Conservation (phyloP, 2,113 vertebrate species). For the Solea senegalensis region DNA sequence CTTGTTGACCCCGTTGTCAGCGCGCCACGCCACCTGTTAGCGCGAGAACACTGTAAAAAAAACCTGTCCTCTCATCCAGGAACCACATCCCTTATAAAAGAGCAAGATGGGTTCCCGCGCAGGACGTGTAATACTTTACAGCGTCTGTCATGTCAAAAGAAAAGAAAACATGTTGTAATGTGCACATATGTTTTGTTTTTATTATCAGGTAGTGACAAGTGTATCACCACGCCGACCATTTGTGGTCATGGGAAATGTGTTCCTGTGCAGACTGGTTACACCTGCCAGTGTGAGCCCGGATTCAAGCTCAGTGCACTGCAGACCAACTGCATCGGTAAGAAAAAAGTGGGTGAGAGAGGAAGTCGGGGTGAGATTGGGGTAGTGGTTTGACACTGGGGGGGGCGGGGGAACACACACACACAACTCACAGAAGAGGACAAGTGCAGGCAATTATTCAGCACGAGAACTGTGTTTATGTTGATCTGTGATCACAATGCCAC, state of each 20-base stretch:
- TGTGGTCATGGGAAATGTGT: conserved; percentile 81
- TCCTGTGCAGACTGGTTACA: conserved; percentile 79
- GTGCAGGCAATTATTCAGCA: conserved; percentile 37
- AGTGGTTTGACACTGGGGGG: not conserved
- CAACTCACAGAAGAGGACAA: conserved; percentile 22
- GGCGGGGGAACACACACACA: conserved; percentile 16
- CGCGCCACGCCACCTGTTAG: conserved; percentile 65
- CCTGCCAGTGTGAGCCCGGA: conserved; percentile 79
- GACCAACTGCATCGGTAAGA: conserved; percentile 83
- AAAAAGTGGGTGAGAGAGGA: not conserved
- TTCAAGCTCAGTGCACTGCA: conserved; percentile 80
- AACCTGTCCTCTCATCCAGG: conserved; percentile 60
- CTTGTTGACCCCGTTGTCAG: conserved; percentile 43
- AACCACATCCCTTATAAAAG: conserved; percentile 66
- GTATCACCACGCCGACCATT: conserved; percentile 71
- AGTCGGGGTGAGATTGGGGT: conserved; percentile 1
- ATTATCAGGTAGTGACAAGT: conserved; percentile 75
- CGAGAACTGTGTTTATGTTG: conserved; percentile 65
- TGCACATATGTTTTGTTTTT: conserved; percentile 30
- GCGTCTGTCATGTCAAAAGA: conserved; percentile 21
- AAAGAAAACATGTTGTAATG: conserved; percentile 3
- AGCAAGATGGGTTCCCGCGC: conserved; percentile 49
- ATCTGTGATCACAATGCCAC: conserved; percentile 33
- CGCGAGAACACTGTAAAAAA: conserved; percentile 47
- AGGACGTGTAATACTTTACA: conserved; percentile 58